phyloP scores from a whole-genome alignment of 2,888 invertebrate genomes.

The Pammene aurita region DNA sequence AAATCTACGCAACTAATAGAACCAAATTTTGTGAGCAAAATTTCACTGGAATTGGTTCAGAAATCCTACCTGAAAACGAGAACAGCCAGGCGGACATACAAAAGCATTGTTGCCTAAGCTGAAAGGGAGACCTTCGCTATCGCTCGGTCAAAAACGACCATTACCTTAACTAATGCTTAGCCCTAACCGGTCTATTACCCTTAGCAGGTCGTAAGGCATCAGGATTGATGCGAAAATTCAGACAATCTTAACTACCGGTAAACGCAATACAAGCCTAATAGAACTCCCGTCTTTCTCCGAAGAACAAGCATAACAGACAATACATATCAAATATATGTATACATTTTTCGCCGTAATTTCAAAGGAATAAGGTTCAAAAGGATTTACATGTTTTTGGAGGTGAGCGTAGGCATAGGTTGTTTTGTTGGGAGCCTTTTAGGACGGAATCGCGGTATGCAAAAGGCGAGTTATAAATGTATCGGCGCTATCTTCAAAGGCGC shows the following conservation, averaged over 20 bases:
- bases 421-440: slow-evolving; percentile 11
- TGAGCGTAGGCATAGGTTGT: neutral
- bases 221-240: slow-evolving; percentile 31
- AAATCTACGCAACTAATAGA: too few relatives aligned
- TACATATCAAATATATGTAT: neutral
- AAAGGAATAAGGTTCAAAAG: neutral
- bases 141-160: too few relatives aligned
- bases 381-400: neutral
- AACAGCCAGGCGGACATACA: too few relatives aligned
- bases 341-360: neutral
- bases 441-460: slow-evolving; percentile 63
- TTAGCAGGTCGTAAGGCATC: slow-evolving; percentile 3
- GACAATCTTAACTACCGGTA: slow-evolving; percentile 30
- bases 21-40: too few relatives aligned
- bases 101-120: too few relatives aligned
- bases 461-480: slow-evolving; percentile 76
- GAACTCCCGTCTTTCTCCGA: neutral
- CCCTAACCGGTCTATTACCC: slow-evolving; percentile 8
- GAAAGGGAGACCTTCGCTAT: too few relatives aligned
- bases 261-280: slow-evolving; percentile 22
- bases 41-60: too few relatives aligned
- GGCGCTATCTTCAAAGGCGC: slow-evolving; percentile 80
- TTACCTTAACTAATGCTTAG: neutral
- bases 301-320: neutral
- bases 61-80: too few relatives aligned